Evolutionary conservation across 2,113 vertebrate species (phyloP).

Genomic region (Serinus canaria): DNA sequence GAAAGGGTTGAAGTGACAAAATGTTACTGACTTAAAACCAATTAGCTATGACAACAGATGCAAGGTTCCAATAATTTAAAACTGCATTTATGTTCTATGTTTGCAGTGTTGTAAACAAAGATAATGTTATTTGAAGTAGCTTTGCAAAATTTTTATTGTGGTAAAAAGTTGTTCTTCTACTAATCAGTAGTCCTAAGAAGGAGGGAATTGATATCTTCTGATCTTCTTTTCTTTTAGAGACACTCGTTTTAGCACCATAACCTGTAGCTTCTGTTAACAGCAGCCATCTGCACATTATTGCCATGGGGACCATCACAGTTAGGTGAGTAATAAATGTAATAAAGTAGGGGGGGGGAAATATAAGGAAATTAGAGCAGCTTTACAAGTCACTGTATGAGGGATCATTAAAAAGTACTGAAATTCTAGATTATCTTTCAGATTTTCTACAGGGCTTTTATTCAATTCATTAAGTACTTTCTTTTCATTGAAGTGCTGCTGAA

Average conservation of each 20-base stretch:
- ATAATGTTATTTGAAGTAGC: neutral
- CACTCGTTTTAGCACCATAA: neutral
- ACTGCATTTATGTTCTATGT: neutral
- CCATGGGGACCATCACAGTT: neutral
- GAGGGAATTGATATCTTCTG: neutral
- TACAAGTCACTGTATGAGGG: neutral
- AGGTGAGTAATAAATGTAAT: neutral
- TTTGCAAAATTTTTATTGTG: neutral
- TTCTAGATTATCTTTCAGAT: neutral
- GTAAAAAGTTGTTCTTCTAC: neutral
- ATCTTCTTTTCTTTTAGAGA: neutral
- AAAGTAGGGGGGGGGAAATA: neutral
- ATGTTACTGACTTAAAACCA: neutral
- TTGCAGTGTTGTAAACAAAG: neutral
- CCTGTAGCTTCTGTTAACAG: neutral
- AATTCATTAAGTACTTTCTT: neutral
- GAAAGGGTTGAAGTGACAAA: neutral
- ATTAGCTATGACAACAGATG: neutral
- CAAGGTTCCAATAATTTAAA: neutral
- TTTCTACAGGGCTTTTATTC: neutral
- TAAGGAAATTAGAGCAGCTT: neutral
- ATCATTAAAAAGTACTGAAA: neutral
- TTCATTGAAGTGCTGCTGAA: neutral
- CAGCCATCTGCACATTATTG: neutral
- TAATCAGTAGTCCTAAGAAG: neutral